Evolutionary conservation across 2,797 vertebrate genomes (phyloP), one percentile per base, ranked within the genome.

Genomic region (Astyanax mexicanus): DNA sequence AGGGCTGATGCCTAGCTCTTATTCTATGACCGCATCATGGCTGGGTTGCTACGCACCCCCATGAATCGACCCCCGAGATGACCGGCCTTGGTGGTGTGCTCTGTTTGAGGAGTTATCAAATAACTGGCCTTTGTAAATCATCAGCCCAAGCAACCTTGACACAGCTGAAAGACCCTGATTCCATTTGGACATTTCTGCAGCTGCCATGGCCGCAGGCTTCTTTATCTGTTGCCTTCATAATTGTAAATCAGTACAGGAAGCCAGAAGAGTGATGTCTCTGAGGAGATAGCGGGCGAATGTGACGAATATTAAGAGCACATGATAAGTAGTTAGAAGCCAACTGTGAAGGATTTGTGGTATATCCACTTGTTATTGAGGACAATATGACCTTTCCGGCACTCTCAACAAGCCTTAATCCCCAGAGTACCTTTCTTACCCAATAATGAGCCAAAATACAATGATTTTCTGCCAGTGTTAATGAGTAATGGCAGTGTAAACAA

Each of bases 111-210:
- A 82, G 86, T 87, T 83, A 84, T 87, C 80, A 79, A 86, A 69
- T 86, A 84, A 72, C 81, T 89, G 90, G 91, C 92, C 91, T 92
- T 92, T 92, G 88, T 90, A 91, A 92, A 91, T 92, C 89, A 92
- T 92, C 88, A 84, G 86, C 87, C 74, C 51, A 55, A 79, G 80
- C 88, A 81, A 88, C 89, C 89, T 89, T 71, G 85, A 85, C 83
- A 86, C 35, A 68, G 65, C 23, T 60, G 29, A 64, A 80, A 76
- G 54, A 72, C 68, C 35, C 25, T 64, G 12, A 3, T 51, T 73
- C 69, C 37, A 35, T 81, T 77, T 35, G 72, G 42, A 72, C 74
- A 78, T 75, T 78, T 76, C 64, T 75, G 55, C 70, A 72, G 72
- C 71, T 78, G 52, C 79, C 72, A 73, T 69, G 78, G 69, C 62